Conservation (phyloP, 1,140 invertebrate species). For the Drosophila suzukii region DNA sequence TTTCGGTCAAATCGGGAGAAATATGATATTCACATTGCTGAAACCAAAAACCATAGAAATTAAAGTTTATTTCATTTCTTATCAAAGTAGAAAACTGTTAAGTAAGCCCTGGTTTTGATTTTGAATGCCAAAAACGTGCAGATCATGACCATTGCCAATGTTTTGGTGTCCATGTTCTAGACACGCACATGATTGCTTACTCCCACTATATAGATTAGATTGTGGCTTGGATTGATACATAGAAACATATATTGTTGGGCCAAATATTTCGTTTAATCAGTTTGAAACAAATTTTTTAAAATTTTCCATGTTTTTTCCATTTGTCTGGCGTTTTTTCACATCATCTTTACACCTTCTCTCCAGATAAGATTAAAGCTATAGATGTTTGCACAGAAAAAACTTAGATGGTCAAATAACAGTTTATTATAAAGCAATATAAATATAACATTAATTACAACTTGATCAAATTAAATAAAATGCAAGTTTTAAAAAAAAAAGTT, state of each 20-base stretch:
- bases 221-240: neutral
- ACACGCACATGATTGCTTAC: conserved; percentile 3
- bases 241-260: neutral
- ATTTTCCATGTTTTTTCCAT: neutral
- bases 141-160: conserved; percentile 11
- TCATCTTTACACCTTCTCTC: neutral
- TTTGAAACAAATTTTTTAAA: neutral
- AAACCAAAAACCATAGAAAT: too few relatives aligned
- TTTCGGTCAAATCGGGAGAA: too few relatives aligned
- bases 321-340: neutral
- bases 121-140: neutral
- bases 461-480: too few relatives aligned
- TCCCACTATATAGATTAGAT: conserved; percentile 3
- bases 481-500: too few relatives aligned
- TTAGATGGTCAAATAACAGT: neutral
- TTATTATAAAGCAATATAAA: too few relatives aligned
- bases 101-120: neutral
- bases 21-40: too few relatives aligned
- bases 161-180: neutral
- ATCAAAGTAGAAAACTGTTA: neutral
- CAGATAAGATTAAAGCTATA: conserved; percentile 12
- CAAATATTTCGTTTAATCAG: neutral
- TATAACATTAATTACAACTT: too few relatives aligned
- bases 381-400: neutral
- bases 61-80: neutral